Percentiles rank a stretch among this genome's conserved stretches.
Evolutionary conservation across 2,113 vertebrate genomes (phyloP).

Genomic region (Crotalus viridis): DNA sequence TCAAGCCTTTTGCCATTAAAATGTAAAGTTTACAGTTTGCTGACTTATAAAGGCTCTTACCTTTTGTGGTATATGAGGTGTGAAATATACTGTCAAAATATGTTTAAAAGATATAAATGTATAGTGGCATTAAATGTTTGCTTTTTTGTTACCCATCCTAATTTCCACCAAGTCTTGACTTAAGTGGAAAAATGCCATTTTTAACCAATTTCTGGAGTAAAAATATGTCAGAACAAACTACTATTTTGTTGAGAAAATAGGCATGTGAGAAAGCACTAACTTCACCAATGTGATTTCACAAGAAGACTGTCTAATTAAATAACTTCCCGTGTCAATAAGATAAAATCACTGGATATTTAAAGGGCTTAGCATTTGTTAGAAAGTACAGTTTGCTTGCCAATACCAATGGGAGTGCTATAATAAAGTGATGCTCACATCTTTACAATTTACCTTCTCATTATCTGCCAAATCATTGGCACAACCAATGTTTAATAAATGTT

Average conservation of each 20-base stretch:
- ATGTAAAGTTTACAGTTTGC: constrained; percentile 73
- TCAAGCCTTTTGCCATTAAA: constrained; percentile 69
- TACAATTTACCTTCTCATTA: not conserved
- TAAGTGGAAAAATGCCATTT: not conserved
- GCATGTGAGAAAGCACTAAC: constrained; percentile 9
- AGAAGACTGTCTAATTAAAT: not conserved
- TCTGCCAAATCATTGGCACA: not conserved
- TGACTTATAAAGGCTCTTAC: constrained; percentile 65
- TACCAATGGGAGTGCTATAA: constrained; percentile 12
- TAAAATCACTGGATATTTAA: not conserved
- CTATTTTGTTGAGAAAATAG: not conserved
- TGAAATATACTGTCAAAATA: constrained; percentile 75
- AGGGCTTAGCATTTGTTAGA: constrained; percentile 5
- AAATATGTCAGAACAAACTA: not conserved
- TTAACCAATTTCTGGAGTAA: not conserved
- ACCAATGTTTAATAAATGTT: not conserved
- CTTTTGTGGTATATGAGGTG: constrained; percentile 75
- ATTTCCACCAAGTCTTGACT: constrained; percentile 38
- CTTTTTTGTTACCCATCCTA: constrained; percentile 71
- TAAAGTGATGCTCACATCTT: not conserved
- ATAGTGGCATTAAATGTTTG: constrained; percentile 82
- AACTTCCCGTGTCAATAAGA: constrained; percentile 16
- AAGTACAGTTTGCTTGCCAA: not conserved
- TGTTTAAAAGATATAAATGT: constrained; percentile 73
- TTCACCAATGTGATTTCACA: not conserved